A percentile compares a stretch with the other conserved stretches of the same genome.
phyloP scores from a whole-genome alignment of 1,140 invertebrate species.

The Drosophila ambigua region DNA sequence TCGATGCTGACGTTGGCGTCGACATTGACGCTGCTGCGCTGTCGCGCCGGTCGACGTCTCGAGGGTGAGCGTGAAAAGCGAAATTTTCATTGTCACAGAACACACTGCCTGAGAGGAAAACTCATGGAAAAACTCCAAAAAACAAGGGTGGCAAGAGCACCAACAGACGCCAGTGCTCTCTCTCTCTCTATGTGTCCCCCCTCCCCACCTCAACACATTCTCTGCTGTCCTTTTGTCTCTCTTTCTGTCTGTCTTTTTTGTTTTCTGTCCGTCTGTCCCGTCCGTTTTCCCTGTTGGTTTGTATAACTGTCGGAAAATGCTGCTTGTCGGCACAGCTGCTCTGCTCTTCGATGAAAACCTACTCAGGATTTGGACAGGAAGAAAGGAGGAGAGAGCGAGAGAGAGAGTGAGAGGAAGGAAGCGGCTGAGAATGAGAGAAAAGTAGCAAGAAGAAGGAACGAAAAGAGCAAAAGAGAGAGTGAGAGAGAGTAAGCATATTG shows the following conservation, averaged over 20 bases:
- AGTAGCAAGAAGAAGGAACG: too few relatives aligned
- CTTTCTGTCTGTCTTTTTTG: neutral
- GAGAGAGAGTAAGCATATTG: neutral
- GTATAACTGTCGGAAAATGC: constrained; percentile 45
- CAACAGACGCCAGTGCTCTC: constrained; percentile 8
- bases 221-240: neutral
- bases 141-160: constrained; percentile 35
- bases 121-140: constrained; percentile 46
- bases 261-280: neutral
- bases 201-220: neutral
- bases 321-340: constrained; percentile 37
- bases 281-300: constrained; percentile 20
- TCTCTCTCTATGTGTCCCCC: neutral
- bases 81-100: constrained; percentile 52
- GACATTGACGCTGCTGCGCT: constrained; percentile 12
- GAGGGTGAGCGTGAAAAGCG: constrained; percentile 46
- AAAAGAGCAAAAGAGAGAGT: neutral
- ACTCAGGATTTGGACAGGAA: constrained; percentile 1
- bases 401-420: constrained; percentile 1
- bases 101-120: constrained; percentile 31
- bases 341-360: constrained; percentile 11
- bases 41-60: neutral
- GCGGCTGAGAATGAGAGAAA: too few relatives aligned
- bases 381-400: neutral
- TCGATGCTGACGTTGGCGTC: neutral